Conservation (phyloP, 2,113 vertebrate species). For the Hippopotamus amphibius region DNA sequence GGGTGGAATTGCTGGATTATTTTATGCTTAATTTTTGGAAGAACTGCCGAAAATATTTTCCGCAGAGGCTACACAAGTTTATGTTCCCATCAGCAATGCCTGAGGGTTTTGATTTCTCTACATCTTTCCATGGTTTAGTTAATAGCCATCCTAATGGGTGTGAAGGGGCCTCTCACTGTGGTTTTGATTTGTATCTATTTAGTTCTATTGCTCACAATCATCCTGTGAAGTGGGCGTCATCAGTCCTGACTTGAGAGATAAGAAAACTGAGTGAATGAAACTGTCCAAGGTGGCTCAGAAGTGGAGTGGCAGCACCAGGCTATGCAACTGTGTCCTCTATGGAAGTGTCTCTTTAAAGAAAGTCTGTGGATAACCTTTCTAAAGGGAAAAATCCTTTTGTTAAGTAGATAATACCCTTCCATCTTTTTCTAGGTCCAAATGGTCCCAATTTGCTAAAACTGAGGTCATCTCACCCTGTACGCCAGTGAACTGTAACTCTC, state of each 20-base stretch:
- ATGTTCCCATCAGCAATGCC: not conserved
- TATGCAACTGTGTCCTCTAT: fast-evolving
- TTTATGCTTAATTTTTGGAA: not conserved
- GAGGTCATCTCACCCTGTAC: not conserved
- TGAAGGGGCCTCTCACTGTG: not conserved
- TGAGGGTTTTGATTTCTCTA: not conserved
- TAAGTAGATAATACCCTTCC: not conserved
- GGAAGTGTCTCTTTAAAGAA: not conserved
- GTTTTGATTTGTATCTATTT: not conserved
- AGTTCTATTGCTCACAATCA: not conserved
- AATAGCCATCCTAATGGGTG: not conserved
- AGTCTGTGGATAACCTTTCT: not conserved
- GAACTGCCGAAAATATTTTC: not conserved
- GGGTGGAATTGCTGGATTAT: not conserved
- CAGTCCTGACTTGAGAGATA: not conserved
- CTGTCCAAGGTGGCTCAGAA: not conserved
- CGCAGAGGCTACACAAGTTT: not conserved
- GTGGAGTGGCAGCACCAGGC: too few species aligned
- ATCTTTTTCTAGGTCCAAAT: not conserved
- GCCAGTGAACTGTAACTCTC: not conserved
- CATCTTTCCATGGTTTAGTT: not conserved
- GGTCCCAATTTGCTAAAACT: not conserved
- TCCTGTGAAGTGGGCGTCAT: not conserved
- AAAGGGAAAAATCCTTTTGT: not conserved
- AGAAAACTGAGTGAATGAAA: not conserved